phyloP scores from a whole-genome alignment of 1,140 invertebrate genomes.

The Procambarus clarkii region DNA sequence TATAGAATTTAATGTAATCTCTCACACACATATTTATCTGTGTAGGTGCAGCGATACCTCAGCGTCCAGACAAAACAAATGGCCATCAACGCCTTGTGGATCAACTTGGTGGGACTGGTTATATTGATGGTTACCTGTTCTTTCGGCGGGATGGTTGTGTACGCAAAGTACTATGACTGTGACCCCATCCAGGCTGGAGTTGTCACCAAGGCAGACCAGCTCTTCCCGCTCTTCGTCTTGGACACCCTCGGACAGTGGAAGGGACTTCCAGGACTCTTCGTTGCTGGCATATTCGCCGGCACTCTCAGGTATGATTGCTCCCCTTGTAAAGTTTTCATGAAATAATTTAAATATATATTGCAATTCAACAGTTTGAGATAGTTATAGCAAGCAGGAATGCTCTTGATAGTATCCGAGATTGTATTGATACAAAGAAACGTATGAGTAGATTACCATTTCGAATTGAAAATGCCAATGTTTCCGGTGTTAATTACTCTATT shows the following conservation, averaged over 20 bases:
- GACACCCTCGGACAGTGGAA: constrained; percentile 75
- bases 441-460: not conserved
- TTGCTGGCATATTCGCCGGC: constrained; percentile 87
- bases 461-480: not conserved
- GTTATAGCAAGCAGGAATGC: too few relatives aligned
- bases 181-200: constrained; percentile 80
- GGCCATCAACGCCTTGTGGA: constrained; percentile 80
- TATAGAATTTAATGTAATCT: too few relatives aligned
- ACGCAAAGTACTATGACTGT: constrained; percentile 87
- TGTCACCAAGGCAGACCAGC: constrained; percentile 77
- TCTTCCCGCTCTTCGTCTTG: constrained; percentile 79
- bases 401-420: too few relatives aligned
- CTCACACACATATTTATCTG: not conserved
- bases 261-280: constrained; percentile 83
- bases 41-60: constrained; percentile 89
- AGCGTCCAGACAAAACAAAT: constrained; percentile 81
- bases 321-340: not conserved
- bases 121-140: constrained; percentile 85
- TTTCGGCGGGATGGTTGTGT: constrained; percentile 89
- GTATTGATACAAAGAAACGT: too few relatives aligned
- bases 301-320: constrained; percentile 80
- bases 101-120: constrained; percentile 82
- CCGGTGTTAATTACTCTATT: not conserved
- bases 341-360: too few relatives aligned
- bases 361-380: too few relatives aligned